phyloP scores from a whole-genome alignment of 2,888 invertebrate species.

The Orgyia antiqua region DNA sequence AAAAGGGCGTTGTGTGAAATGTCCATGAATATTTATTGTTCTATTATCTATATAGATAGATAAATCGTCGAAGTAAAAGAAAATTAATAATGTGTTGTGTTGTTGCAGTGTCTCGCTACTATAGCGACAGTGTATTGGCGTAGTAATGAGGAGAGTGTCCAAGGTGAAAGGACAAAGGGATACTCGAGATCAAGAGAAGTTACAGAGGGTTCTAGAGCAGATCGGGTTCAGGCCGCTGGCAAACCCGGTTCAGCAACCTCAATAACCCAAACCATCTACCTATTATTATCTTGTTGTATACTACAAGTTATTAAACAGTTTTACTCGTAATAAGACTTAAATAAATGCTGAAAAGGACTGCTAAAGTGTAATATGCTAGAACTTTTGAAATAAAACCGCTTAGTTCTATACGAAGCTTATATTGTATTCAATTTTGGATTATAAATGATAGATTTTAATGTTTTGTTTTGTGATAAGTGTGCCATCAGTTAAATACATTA shows the following conservation, averaged over 20 bases:
- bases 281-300: conserved; percentile 28
- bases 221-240: conserved; percentile 84
- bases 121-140: conserved; percentile 92
- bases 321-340: conserved; percentile 17
- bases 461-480: conserved; percentile 29
- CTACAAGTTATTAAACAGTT: conserved; percentile 26
- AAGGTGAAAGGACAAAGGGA: conserved; percentile 85
- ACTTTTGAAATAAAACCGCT: conserved; percentile 22
- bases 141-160: conserved; percentile 92
- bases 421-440: conserved; percentile 16
- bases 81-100: too few relatives aligned
- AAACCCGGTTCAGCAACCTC: conserved; percentile 41
- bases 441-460: not conserved
- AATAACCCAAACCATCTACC: conserved; percentile 21
- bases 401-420: conserved; percentile 18
- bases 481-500: conserved; percentile 23
- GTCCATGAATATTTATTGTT: too few relatives aligned
- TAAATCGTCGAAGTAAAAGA: too few relatives aligned
- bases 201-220: conserved; percentile 83
- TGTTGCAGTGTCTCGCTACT: conserved; percentile 86
- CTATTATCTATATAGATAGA: too few relatives aligned
- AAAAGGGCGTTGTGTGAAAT: too few relatives aligned
- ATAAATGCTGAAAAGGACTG: conserved; percentile 10
- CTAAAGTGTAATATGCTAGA: conserved; percentile 23
- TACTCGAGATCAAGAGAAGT: conserved; percentile 89